Conservation (phyloP, 2,797 vertebrate genomes). For the Argya squamiceps region DNA sequence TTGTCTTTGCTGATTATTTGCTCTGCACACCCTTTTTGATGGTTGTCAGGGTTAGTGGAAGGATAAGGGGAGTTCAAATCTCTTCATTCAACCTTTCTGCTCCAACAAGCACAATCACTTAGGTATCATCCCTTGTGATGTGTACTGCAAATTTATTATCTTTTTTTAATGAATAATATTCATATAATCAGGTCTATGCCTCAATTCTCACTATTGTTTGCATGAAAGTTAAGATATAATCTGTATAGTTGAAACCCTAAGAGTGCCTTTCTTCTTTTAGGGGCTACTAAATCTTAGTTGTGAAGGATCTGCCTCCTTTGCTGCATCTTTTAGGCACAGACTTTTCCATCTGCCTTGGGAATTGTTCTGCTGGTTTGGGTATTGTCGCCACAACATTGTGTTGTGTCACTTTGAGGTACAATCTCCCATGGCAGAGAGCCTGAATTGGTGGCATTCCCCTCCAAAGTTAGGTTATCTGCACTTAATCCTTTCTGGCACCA, state of each 20-base stretch:
- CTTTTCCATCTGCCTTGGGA: not conserved
- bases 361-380: not conserved
- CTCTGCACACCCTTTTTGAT: not conserved
- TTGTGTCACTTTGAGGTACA: not conserved
- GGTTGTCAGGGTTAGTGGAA: not conserved
- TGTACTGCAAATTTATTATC: not conserved
- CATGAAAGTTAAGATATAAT: not conserved
- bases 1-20: not conserved
- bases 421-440: not conserved
- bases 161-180: not conserved
- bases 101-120: not conserved
- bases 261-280: not conserved
- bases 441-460: not conserved
- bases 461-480: not conserved
- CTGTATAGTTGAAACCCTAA: not conserved
- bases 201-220: not conserved
- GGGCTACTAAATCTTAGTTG: not conserved
- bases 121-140: not conserved
- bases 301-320: not conserved
- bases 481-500: not conserved
- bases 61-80: not conserved
- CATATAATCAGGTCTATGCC: fast-evolving
- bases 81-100: not conserved
- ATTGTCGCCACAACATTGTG: not conserved
- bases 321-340: not conserved